phyloP scores from a whole-genome alignment of 1,140 invertebrate species.

The Drosophila takahashii region DNA sequence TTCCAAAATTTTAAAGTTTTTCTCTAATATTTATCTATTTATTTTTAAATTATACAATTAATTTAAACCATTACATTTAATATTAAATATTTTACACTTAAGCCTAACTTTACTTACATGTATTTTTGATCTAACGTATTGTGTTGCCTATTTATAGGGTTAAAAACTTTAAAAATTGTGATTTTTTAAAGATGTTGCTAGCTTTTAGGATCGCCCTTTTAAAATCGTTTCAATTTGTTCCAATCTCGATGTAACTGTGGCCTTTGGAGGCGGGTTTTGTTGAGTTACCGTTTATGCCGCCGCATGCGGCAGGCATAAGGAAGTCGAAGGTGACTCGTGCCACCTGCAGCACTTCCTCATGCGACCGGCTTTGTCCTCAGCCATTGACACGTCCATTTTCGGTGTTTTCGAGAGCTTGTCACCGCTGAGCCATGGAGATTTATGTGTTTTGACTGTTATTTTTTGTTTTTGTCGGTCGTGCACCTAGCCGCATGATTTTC shows the following conservation, averaged over 20 bases:
- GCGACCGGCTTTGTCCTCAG: slow-evolving; percentile 39
- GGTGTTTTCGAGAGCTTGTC: slow-evolving; percentile 37
- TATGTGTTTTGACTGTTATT: slow-evolving; percentile 50
- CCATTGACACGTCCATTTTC: slow-evolving; percentile 33
- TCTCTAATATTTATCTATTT: too few species aligned
- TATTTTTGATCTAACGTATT: neutral
- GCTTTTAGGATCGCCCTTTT: slow-evolving; percentile 17
- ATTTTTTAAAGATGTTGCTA: neutral
- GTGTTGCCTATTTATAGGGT: slow-evolving; percentile 13
- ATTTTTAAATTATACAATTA: too few species aligned
- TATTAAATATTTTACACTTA: neutral
- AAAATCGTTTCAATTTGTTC: neutral
- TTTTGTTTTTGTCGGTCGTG: slow-evolving; percentile 53
- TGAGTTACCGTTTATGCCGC: slow-evolving; percentile 38
- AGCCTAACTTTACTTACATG: neutral
- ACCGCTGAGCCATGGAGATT: slow-evolving; percentile 43
- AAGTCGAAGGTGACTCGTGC: slow-evolving; percentile 48
- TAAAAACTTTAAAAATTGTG: neutral
- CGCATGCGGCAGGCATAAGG: slow-evolving; percentile 66
- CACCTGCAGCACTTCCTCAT: slow-evolving; percentile 72
- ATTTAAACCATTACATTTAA: too few species aligned
- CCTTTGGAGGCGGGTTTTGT: slow-evolving; percentile 9
- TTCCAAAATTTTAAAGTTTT: too few species aligned
- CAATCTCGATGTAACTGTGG: neutral
- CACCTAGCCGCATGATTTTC: slow-evolving; percentile 71